phyloP scores from a whole-genome alignment of 1,140 invertebrate species.

The Armadillidium nasatum region DNA sequence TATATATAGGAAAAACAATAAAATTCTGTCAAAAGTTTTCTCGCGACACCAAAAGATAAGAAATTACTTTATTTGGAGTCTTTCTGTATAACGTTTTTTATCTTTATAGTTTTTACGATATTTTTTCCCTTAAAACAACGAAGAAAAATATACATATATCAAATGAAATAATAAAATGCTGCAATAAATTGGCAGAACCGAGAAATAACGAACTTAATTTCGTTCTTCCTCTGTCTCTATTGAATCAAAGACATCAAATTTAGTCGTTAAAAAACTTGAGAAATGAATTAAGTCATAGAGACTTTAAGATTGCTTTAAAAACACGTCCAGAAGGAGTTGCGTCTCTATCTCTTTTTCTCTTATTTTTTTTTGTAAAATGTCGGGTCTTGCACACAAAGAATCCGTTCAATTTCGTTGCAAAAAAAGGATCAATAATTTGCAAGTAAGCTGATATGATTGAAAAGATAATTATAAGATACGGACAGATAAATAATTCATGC shows the following conservation, averaged over 20 bases:
- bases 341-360: too few relatives aligned
- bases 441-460: slow-evolving; percentile 10
- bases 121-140: too few relatives aligned
- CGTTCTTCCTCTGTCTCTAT: background rate
- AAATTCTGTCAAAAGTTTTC: too few relatives aligned
- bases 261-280: slow-evolving; percentile 4
- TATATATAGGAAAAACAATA: too few relatives aligned
- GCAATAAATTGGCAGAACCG: background rate
- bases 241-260: slow-evolving; percentile 2
- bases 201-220: slow-evolving; percentile 11
- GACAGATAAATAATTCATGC: slow-evolving; percentile 11
- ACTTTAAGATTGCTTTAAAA: background rate
- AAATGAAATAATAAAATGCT: too few relatives aligned
- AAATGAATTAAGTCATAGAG: background rate
- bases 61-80: too few relatives aligned
- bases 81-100: too few relatives aligned
- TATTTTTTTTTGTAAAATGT: too few relatives aligned
- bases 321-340: background rate
- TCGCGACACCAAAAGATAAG: too few relatives aligned
- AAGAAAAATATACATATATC: too few relatives aligned
- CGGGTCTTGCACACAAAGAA: background rate
- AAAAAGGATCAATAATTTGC: slow-evolving; percentile 1
- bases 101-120: too few relatives aligned
- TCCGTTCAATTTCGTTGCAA: background rate
- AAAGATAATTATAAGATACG: background rate